Percentiles rank a stretch among this genome's conserved stretches.
Evolutionary conservation across 2,797 vertebrate species (phyloP).

Genomic region (Melanotaenia trifasciata): DNA sequence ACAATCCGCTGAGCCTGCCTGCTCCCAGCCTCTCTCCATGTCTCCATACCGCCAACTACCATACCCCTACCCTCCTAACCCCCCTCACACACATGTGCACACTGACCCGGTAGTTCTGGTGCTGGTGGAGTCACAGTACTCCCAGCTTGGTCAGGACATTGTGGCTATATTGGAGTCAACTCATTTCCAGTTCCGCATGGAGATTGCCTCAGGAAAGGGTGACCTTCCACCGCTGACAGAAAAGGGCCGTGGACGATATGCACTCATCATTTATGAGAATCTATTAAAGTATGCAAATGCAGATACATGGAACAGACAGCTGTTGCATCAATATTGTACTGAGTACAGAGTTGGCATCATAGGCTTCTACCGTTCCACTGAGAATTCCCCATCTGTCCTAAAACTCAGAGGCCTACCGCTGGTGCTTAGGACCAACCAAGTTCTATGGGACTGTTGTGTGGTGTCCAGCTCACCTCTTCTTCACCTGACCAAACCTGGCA

Average conservation of each 20-base stretch:
- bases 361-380: slow-evolving; percentile 95
- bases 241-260: slow-evolving; percentile 91
- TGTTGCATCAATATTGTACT: slow-evolving; percentile 96
- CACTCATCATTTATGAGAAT: slow-evolving; percentile 94
- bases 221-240: slow-evolving; percentile 94
- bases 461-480: slow-evolving; percentile 91
- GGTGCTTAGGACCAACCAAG: slow-evolving; percentile 91
- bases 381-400: slow-evolving; percentile 89
- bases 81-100: slow-evolving; percentile 85
- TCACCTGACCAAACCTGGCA: slow-evolving; percentile 89
- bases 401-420: slow-evolving; percentile 90
- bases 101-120: slow-evolving; percentile 90
- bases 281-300: slow-evolving; percentile 94
- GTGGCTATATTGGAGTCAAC: slow-evolving; percentile 94
- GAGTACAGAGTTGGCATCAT: slow-evolving; percentile 97
- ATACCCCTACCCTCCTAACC: slow-evolving; percentile 89
- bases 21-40: slow-evolving; percentile 87
- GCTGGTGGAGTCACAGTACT: slow-evolving; percentile 97
- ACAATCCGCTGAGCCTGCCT: slow-evolving; percentile 86
- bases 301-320: slow-evolving; percentile 95
- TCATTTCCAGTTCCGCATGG: slow-evolving; percentile 92
- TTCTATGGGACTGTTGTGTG: slow-evolving; percentile 90
- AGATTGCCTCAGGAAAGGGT: slow-evolving; percentile 94
- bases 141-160: slow-evolving; percentile 96
- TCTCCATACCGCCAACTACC: slow-evolving; percentile 88